These are phyloP conservation scores for Oxytorus armatus DNA, from an alignment of 2,888 invertebrate species.

Conservation along the genomic window DNA sequence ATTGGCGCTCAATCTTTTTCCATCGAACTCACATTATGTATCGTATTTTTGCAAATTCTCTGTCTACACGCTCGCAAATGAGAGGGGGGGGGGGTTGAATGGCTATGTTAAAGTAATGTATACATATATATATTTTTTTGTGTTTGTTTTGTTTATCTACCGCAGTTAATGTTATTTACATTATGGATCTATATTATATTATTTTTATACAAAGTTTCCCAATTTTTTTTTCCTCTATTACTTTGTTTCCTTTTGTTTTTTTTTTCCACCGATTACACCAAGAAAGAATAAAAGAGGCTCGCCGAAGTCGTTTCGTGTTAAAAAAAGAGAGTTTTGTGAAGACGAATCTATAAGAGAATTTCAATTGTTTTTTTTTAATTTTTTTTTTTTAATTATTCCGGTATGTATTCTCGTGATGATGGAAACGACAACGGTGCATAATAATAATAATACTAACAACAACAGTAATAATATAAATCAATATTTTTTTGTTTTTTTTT, in stretches of 20 bases:
- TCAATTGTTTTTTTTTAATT: conserved; percentile 15
- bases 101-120: conserved; percentile 65
- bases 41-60: conserved; percentile 30
- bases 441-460: conserved; percentile 66
- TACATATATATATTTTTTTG: conserved; percentile 56
- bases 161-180: conserved; percentile 77
- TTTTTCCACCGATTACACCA: conserved; percentile 48
- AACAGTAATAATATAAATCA: conserved; percentile 65
- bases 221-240: conserved; percentile 42
- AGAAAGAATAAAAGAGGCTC: conserved; percentile 54
- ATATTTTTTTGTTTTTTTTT: conserved; percentile 44
- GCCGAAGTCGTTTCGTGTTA: conserved; percentile 54
- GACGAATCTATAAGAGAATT: conserved; percentile 19
- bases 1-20: conserved; percentile 41
- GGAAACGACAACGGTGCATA: conserved; percentile 57
- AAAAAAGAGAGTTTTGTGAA: background rate
- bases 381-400: background rate
- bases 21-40: conserved; percentile 22
- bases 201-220: conserved; percentile 76
- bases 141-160: conserved; percentile 71
- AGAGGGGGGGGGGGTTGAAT: conserved; percentile 60
- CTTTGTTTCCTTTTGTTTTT: conserved; percentile 44
- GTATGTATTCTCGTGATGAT: conserved; percentile 46
- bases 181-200: conserved; percentile 75
- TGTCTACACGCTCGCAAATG: conserved; percentile 22